Evolutionary conservation across 2,113 vertebrate genomes (phyloP).

Genomic region (Petrocephalus microphthalmus): DNA sequence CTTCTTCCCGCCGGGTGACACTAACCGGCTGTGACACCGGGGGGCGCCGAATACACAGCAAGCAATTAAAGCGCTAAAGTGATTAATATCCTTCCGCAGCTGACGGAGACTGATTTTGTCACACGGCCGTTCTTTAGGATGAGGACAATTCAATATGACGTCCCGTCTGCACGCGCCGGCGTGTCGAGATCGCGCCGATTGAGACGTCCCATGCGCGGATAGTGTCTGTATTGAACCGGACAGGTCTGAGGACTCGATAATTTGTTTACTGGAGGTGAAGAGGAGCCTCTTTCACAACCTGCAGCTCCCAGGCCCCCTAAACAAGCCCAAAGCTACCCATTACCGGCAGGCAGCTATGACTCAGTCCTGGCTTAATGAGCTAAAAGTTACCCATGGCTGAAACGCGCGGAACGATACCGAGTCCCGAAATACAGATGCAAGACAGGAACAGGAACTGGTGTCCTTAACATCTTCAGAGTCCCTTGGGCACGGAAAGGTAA

Average conservation of each 20-base stretch:
- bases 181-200: neutral
- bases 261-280: slow-evolving; percentile 13
- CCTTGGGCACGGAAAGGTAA: neutral
- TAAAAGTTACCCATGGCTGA: neutral
- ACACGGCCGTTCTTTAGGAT: neutral
- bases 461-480: neutral
- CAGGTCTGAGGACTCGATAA: slow-evolving; percentile 4
- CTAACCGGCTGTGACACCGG: slow-evolving; percentile 13
- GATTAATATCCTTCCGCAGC: slow-evolving; percentile 23
- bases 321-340: neutral
- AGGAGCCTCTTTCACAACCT: neutral
- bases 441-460: neutral
- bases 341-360: neutral
- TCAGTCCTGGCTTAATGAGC: neutral
- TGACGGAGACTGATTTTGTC: slow-evolving; percentile 19
- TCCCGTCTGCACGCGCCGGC: neutral
- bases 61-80: slow-evolving; percentile 22
- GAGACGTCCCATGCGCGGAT: slow-evolving; percentile 6
- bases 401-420: neutral
- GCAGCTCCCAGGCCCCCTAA: neutral
- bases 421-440: neutral
- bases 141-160: slow-evolving; percentile 4
- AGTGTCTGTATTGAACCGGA: slow-evolving; percentile 13
- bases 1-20: slow-evolving; percentile 7
- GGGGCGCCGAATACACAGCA: slow-evolving; percentile 4